These are phyloP conservation scores for Hemibagrus wyckioides DNA, from an alignment of 2,113 vertebrate species.

Conservation along the genomic window DNA sequence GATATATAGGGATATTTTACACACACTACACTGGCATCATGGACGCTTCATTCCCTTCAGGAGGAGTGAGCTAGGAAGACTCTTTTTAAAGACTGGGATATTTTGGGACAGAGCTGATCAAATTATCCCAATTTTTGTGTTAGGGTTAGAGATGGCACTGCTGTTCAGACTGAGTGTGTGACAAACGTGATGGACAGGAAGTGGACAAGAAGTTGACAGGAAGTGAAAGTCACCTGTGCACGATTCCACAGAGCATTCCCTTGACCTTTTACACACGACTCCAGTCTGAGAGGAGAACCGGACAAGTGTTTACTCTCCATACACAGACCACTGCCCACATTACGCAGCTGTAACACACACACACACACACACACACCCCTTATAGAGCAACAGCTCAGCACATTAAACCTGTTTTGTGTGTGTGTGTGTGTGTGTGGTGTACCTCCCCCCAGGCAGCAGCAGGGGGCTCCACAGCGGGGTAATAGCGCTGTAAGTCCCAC, in stretches of 20 bases:
- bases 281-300: conserved; percentile 86
- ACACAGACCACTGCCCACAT: conserved; percentile 80
- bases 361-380: not conserved
- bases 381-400: not conserved
- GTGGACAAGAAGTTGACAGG: not conserved
- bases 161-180: not conserved
- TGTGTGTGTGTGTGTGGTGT: conserved; percentile 31
- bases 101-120: not conserved
- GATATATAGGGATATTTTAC: not conserved
- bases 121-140: not conserved
- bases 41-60: not conserved
- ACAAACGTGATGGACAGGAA: not conserved
- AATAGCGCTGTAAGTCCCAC: conserved; percentile 94
- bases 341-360: conserved; percentile 79
- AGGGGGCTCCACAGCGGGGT: conserved; percentile 92
- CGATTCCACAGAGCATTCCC: conserved; percentile 86
- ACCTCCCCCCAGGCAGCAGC: conserved; percentile 96
- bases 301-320: conserved; percentile 88
- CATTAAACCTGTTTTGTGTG: not conserved
- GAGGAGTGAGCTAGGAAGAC: not conserved
- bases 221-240: conserved; percentile 79
- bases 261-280: conserved; percentile 83
- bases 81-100: not conserved
- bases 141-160: not conserved
- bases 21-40: not conserved